Evolutionary conservation across 1,140 invertebrate genomes (phyloP), one percentile per base, ranked within the genome.

Genomic region (Aphelenchoides fujianensis): DNA sequence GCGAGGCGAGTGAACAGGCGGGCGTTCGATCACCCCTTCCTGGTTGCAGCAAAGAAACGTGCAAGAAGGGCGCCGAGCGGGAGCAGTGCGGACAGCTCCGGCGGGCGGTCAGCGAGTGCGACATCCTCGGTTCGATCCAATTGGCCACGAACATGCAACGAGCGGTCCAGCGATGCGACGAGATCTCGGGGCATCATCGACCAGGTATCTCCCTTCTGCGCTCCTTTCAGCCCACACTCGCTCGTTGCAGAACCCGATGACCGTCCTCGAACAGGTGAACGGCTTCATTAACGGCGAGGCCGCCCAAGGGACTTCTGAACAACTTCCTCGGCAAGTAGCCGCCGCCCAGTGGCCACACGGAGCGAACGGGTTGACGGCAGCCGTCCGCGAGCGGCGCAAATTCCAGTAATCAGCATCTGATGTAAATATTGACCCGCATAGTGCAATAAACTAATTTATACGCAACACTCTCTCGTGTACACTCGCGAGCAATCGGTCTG

Each of bases 41-140:
- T 16, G 16, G 63, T 82, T 84, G 23, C 41, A 82, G 82, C 59
- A 82, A 81, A 67, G 80, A 84, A 59, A 85, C 83, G 1, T 83
- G 81, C 54, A 73, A 74, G 76, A 83, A 73, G 48, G 81, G 78
- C 0, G 83, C 81, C 9, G 81, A 83, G 67, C 34, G 81, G 61
- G 83, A 83, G 61, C 81, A 83, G 62, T 83, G 81, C 52, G 80
- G 75, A 34, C 71, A 83, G 34, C 35, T 83, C 9, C 63, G 75
- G 63, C 55, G 72, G 52, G 81, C 81, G 3, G 73, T 83, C 28
- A 73, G 79, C 63, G 74, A 72, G 23, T 83, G 81, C 66, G 83
- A 83, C 28, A 84, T 83, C 27, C 61, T 83, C 7, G 79, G 72
- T 2, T 81, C 81, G 27, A 74, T 83, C 12, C 80, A 85, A 61